Evolutionary conservation across 2,888 invertebrate species (phyloP).

Genomic region (Drosophila mercatorum): DNA sequence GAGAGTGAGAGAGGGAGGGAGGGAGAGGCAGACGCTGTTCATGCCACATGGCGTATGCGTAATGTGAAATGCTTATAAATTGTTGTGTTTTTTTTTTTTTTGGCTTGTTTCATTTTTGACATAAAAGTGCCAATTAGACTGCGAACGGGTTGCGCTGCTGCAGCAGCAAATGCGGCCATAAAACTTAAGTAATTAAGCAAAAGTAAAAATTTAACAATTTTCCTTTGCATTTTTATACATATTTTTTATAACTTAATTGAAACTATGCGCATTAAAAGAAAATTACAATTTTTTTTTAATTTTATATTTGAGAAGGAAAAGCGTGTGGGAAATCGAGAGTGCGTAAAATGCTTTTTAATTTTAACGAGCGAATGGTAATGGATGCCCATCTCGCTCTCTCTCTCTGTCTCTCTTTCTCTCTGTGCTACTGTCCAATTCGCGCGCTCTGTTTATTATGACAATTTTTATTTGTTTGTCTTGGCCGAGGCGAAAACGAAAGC

Average conservation of each 20-base stretch:
- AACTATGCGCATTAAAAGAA: conserved; percentile 58
- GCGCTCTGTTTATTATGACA: conserved; percentile 68
- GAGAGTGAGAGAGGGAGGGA: background rate
- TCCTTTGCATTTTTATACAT: conserved; percentile 32
- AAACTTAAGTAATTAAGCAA: conserved; percentile 73
- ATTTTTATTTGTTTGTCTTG: conserved; percentile 69
- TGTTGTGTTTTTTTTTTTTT: conserved; percentile 35
- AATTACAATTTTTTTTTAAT: conserved; percentile 39
- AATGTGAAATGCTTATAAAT: conserved; percentile 60
- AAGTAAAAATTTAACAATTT: conserved; percentile 50
- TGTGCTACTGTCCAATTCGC: conserved; percentile 2
- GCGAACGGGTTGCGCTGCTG: conserved; percentile 29
- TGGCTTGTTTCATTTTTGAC: conserved; percentile 50
- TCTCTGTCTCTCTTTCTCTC: background rate
- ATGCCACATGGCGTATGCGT: conserved; percentile 73
- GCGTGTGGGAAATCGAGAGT: conserved; percentile 32
- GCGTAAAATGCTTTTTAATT: conserved; percentile 67
- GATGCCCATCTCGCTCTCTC: conserved; percentile 10
- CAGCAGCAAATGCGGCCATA: conserved; percentile 36
- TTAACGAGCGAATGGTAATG: conserved; percentile 69
- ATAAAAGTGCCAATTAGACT: conserved; percentile 73
- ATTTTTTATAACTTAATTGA: conserved; percentile 70
- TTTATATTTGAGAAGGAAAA: conserved; percentile 22
- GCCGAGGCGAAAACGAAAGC: conserved; percentile 66
- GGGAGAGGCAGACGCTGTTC: conserved; percentile 5